Conservation (phyloP, 1,140 invertebrate species). For the Nilaparvata lugens region DNA sequence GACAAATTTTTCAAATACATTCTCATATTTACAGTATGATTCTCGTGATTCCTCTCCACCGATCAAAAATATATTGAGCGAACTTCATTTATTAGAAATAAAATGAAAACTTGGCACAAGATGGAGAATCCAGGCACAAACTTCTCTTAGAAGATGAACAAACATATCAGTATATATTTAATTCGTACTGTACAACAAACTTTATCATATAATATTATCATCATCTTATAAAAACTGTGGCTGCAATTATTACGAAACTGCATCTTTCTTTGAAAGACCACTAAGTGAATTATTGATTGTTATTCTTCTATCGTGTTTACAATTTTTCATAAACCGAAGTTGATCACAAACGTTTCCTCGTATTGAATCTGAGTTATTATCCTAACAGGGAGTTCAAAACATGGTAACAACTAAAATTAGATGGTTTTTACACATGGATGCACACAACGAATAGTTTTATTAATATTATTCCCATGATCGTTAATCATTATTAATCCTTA, state of each 20-base stretch:
- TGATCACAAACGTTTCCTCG: not conserved
- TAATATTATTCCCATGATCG: not conserved
- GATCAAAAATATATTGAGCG: not conserved
- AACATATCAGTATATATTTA: not conserved
- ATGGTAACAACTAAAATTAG: slow-evolving; percentile 1
- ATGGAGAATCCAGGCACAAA: slow-evolving; percentile 3
- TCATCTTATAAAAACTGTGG: no score
- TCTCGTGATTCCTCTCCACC: not conserved
- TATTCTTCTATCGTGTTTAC: no score
- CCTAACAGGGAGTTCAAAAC: not conserved
- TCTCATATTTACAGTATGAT: no score
- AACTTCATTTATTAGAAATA: not conserved
- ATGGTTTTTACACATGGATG: slow-evolving; percentile 19
- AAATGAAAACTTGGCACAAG: not conserved
- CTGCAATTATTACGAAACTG: no score
- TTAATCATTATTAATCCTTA: slow-evolving; percentile 22
- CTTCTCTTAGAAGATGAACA: not conserved
- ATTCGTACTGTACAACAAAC: no score
- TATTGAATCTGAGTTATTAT: no score
- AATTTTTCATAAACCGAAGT: not conserved
- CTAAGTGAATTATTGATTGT: no score
- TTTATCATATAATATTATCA: no score
- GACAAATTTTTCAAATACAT: no score
- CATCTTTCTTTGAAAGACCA: no score
- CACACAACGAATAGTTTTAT: slow-evolving; percentile 25